Percentiles rank a stretch among this genome's conserved stretches.
Conservation (phyloP, 2,797 vertebrate species). For the Sebastes baramenuke region DNA sequence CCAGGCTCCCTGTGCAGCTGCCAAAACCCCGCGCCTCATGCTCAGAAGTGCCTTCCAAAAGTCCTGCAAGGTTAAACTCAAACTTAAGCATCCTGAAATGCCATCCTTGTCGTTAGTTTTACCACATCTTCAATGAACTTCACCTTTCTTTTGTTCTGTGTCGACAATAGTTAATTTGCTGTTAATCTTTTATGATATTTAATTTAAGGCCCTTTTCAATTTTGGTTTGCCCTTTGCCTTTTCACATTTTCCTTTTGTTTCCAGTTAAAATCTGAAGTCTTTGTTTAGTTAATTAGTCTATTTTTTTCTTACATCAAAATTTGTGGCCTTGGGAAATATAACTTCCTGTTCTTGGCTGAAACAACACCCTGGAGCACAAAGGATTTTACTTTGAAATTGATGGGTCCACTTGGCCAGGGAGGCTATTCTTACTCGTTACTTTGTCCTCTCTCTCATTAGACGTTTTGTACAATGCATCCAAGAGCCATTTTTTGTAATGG, state of each 20-base stretch:
- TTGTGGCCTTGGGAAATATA: conserved; percentile 44
- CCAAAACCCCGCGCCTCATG: conserved; percentile 83
- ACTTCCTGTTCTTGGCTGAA: conserved; percentile 48
- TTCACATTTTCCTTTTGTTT: not conserved
- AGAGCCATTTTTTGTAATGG: conserved; percentile 69
- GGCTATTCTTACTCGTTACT: conserved; percentile 74
- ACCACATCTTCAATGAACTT: conserved; percentile 43
- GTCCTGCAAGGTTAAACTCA: conserved; percentile 89
- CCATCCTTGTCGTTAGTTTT: conserved; percentile 60
- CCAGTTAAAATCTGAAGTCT: not conserved
- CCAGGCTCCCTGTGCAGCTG: conserved; percentile 87
- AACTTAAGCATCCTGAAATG: conserved; percentile 82
- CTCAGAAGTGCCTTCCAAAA: conserved; percentile 88
- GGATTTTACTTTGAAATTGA: conserved; percentile 58
- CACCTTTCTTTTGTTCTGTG: conserved; percentile 4
- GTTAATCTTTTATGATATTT: not conserved
- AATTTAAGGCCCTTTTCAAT: not conserved
- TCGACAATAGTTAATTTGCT: not conserved
- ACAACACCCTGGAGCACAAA: conserved; percentile 67
- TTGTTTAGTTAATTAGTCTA: conserved; percentile 1
- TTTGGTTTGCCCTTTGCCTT: not conserved
- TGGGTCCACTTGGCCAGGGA: conserved; percentile 64
- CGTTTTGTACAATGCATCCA: conserved; percentile 66
- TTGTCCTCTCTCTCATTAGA: conserved; percentile 72
- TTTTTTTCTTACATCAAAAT: conserved; percentile 8